Base-by-base conservation (phyloP, 2,888 invertebrate genomes). In the Elaeidobius kamerunicus region DNA sequence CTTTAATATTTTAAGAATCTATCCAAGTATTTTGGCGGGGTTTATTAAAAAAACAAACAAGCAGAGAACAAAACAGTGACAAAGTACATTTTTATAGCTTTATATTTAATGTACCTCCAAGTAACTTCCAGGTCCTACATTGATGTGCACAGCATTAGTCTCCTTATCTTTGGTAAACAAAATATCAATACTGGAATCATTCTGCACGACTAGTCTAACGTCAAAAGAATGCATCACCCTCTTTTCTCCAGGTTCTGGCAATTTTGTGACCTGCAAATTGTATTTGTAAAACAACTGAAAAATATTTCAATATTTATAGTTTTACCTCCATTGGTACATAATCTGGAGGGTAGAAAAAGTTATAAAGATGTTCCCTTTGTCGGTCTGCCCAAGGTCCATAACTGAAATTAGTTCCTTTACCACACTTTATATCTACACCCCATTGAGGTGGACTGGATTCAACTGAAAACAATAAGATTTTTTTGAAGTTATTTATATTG, bases 311-410 rank as follows among this genome's bases (percentile, higher is more conserved):
- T 9, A 19, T 19, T 1, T 15, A 9, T 40, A 12, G 1, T 18
- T 7, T 39, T 50, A 56, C 56, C 71, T 85, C 83, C 69, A 91
- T 78, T 52, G 85, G 83, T 67, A 87, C 83, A 74, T 86, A 91
- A 70, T 91, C 88, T 59, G 88, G 85, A 5, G 95, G 98, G 69
- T 91, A 97, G 76, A 99, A 99, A 73, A 97, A 95, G 74, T 86
- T 91, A 74, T 92, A 97, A 23, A 99, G 77, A 73, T 91, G 86
- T 69, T 96, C 96, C 58, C 98, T 82, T 71, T 99, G 98, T 43
- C 96, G 81, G 70, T 99, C 98, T 2, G 97, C 98, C 98, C 98
- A 99, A 0, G 98, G 98, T 0, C 98, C 98, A 69, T 98, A 99
- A 72, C 95, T 96, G 65, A 99, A 91, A 68, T 95, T 92, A 2